phyloP scores from a whole-genome alignment of 2,888 invertebrate species.

The Epistrophe grossulariae region DNA sequence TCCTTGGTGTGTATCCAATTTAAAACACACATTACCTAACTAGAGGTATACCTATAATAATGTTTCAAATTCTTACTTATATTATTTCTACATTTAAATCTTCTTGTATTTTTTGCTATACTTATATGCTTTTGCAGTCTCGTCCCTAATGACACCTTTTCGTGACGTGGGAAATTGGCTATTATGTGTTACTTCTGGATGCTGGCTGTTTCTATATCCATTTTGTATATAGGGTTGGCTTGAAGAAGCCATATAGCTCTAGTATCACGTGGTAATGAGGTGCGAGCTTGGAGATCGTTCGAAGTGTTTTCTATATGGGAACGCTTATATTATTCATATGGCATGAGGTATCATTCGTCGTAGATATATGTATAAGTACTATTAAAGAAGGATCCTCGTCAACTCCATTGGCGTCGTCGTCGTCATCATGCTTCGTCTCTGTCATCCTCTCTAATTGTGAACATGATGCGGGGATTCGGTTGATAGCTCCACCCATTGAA shows the following conservation, averaged over 20 bases:
- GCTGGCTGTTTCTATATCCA: constrained; percentile 16
- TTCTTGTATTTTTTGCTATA: constrained; percentile 14
- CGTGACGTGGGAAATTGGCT: constrained; percentile 76
- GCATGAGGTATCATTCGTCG: constrained; percentile 33
- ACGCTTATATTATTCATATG: constrained; percentile 69
- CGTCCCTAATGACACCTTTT: constrained; percentile 74
- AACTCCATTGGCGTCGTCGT: not conserved
- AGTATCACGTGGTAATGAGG: constrained; percentile 72
- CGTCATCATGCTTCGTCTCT: not conserved
- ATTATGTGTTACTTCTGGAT: constrained; percentile 73
- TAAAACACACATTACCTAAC: constrained; percentile 48
- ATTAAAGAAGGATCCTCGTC: constrained; percentile 27
- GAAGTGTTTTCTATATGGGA: constrained; percentile 48
- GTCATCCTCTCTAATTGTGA: constrained; percentile 64
- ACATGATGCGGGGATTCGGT: constrained; percentile 65
- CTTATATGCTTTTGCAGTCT: constrained; percentile 71
- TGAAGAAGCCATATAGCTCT: constrained; percentile 21
- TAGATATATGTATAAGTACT: not conserved
- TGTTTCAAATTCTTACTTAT: not conserved
- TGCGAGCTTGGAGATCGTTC: constrained; percentile 70
- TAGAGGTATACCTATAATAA: not conserved
- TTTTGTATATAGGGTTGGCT: not conserved
- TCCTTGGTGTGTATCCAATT: constrained; percentile 60
- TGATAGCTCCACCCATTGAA: constrained; percentile 68
- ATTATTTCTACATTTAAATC: constrained; percentile 28